phyloP scores from a whole-genome alignment of 2,113 vertebrate species.

The Gallinago jamesoni region DNA sequence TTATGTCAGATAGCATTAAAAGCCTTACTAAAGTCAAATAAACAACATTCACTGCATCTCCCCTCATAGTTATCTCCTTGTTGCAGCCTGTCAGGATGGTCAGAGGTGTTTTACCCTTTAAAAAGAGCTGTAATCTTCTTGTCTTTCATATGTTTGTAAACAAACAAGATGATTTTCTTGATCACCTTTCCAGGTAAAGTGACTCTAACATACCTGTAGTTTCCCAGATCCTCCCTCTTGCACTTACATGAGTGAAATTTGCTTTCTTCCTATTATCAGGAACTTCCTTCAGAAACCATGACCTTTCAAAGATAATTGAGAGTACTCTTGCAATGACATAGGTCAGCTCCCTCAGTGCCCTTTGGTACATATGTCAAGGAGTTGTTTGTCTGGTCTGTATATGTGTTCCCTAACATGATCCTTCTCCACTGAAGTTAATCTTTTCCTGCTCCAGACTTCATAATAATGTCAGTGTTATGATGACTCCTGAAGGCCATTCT shows the following conservation, averaged over 20 bases:
- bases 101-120: background rate
- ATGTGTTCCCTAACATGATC: background rate
- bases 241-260: background rate
- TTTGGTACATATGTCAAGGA: background rate
- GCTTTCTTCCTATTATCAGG: background rate
- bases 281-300: background rate
- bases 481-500: background rate
- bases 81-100: background rate
- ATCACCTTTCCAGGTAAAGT: background rate
- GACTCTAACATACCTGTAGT: background rate
- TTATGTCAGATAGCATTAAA: background rate
- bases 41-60: background rate
- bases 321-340: rapidly evolving
- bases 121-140: background rate
- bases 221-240: background rate
- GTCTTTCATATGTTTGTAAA: background rate
- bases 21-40: background rate
- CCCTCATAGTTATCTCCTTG: background rate
- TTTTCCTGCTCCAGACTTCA: background rate
- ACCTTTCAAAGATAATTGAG: background rate
- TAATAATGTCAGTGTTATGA: background rate
- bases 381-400: background rate
- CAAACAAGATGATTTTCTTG: background rate
- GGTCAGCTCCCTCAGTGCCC: background rate
- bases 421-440: background rate